These are phyloP conservation scores for Calliscelio sp. DNA, from an alignment of 2,888 invertebrate species.

Conservation along the genomic window DNA sequence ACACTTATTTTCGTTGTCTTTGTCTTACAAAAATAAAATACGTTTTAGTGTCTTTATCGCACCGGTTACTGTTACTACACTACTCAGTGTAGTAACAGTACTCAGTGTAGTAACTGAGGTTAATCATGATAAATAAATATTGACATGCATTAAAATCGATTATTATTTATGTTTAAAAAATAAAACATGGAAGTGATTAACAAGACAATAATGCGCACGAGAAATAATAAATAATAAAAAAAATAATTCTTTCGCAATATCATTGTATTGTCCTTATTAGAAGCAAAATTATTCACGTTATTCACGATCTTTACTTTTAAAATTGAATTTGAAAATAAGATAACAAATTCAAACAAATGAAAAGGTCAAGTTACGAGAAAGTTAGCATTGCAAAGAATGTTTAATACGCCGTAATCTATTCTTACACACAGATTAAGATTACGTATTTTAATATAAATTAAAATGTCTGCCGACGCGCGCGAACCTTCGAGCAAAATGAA, in stretches of 20 bases:
- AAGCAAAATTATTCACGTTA: conserved; percentile 18
- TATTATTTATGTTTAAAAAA: not conserved
- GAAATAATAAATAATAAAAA: not conserved
- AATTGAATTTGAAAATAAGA: conserved; percentile 51
- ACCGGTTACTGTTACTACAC: too few relatives aligned
- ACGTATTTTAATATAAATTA: conserved; percentile 59
- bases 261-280: conserved; percentile 43
- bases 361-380: conserved; percentile 62
- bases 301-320: conserved; percentile 37
- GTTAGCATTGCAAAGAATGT: conserved; percentile 40
- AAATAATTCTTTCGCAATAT: conserved; percentile 23
- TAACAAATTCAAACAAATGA: conserved; percentile 54
- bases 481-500: conserved; percentile 1
- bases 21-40: too few relatives aligned
- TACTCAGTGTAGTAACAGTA: too few relatives aligned
- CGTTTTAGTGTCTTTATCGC: too few relatives aligned
- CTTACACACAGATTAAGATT: conserved; percentile 48
- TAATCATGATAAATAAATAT: not conserved
- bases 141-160: not conserved
- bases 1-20: too few relatives aligned
- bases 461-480: conserved; percentile 45
- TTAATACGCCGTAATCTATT: conserved; percentile 41
- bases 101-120: too few relatives aligned
- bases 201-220: not conserved
- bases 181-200: conserved; percentile 21